A percentile compares a stretch with the other conserved stretches of the same genome.
phyloP scores from a whole-genome alignment of 2,888 invertebrate genomes.

The Stenoptilia bipunctidactyla region DNA sequence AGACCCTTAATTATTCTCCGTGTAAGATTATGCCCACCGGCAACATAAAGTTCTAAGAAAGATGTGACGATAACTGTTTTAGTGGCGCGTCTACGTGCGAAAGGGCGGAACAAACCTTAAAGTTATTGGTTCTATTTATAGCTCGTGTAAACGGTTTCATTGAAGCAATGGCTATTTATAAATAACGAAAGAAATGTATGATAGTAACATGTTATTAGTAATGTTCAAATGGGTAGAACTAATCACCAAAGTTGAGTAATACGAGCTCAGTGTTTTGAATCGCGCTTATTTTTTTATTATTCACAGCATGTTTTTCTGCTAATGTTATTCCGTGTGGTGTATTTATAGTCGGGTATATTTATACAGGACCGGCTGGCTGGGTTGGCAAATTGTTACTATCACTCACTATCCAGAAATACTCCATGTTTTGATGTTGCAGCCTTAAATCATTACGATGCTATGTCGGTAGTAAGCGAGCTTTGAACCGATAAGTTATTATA shows the following conservation, averaged over 20 bases:
- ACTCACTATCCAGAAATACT: conserved; percentile 34
- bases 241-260: too few relatives aligned
- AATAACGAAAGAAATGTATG: neutral
- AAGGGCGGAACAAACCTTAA: neutral
- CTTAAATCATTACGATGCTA: neutral
- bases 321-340: conserved; percentile 22
- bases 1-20: conserved; percentile 30
- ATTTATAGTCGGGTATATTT: conserved; percentile 62
- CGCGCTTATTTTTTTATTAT: too few relatives aligned
- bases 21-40: conserved; percentile 28
- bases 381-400: conserved; percentile 31
- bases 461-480: too few relatives aligned
- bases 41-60: conserved; percentile 27
- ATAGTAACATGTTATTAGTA: too few relatives aligned
- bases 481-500: too few relatives aligned
- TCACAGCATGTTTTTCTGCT: too few relatives aligned
- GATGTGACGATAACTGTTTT: conserved; percentile 23
- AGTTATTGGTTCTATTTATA: too few relatives aligned
- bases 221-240: too few relatives aligned
- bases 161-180: neutral
- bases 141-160: neutral
- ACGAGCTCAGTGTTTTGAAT: too few relatives aligned
- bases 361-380: conserved; percentile 50
- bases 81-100: neutral
- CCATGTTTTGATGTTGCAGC: conserved; percentile 12